A percentile compares a stretch with the other conserved stretches of the same genome.
Conservation (phyloP, 2,113 vertebrate genomes). For the Ictalurus furcatus region DNA sequence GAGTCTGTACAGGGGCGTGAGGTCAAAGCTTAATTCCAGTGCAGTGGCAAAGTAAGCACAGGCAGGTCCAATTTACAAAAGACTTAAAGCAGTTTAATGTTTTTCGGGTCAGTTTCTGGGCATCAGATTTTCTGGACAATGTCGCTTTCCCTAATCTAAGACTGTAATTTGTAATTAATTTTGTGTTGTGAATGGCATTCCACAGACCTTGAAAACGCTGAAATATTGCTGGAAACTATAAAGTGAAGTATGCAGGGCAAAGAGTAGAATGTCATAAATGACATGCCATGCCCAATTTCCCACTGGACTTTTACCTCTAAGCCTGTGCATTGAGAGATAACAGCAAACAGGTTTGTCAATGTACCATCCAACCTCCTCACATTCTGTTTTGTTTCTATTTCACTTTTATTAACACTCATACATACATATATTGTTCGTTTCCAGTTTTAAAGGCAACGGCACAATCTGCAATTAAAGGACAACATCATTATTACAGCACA, state of each 20-base stretch:
- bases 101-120: neutral
- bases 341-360: neutral
- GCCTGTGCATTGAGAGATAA: conserved; percentile 1
- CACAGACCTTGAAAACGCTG: conserved; percentile 6
- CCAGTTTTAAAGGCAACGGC: conserved; percentile 15
- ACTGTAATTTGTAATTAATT: neutral
- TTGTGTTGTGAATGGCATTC: neutral
- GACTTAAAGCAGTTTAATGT: neutral
- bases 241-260: conserved; percentile 33
- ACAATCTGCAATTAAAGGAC: conserved; percentile 14
- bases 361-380: conserved; percentile 55
- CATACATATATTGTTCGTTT: conserved; percentile 5
- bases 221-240: neutral
- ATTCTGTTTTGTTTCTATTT: neutral
- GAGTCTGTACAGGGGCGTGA: neutral
- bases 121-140: neutral
- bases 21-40: neutral
- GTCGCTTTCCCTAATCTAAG: neutral
- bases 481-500: conserved; percentile 20
- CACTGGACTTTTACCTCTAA: conserved; percentile 35
- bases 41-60: neutral
- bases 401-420: neutral
- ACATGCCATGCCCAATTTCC: neutral
- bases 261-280: conserved; percentile 33
- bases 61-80: neutral